phyloP scores from a whole-genome alignment of 1,140 invertebrate genomes.

The Pentalonia nigronervosa region DNA sequence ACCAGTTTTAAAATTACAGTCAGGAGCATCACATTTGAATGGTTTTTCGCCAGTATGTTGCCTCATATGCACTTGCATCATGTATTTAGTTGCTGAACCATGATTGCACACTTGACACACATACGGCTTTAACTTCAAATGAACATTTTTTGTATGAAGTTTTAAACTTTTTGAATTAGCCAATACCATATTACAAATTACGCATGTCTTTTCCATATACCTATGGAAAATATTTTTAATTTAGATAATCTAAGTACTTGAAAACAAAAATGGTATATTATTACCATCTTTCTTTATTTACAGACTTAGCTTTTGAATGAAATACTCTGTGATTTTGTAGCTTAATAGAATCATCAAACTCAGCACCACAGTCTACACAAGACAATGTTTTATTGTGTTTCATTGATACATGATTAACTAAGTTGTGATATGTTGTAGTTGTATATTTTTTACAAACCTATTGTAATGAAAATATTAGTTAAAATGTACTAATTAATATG shows the following conservation, averaged over 20 bases:
- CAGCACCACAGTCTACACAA: conserved; percentile 48
- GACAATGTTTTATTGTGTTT: conserved; percentile 47
- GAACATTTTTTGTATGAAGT: conserved; percentile 72
- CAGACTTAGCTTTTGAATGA: conserved; percentile 46
- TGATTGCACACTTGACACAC: conserved; percentile 79
- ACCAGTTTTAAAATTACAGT: conserved; percentile 61
- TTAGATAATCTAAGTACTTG: not conserved
- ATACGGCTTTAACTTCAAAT: conserved; percentile 75
- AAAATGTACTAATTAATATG: too few species aligned
- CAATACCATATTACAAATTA: conserved; percentile 71
- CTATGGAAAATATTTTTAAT: conserved; percentile 58
- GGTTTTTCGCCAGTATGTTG: conserved; percentile 73
- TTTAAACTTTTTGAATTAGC: conserved; percentile 70
- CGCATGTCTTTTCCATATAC: conserved; percentile 63
- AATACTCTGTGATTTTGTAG: conserved; percentile 54
- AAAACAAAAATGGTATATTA: not conserved
- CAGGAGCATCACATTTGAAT: conserved; percentile 59
- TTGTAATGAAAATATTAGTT: not conserved
- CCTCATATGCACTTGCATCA: conserved; percentile 76
- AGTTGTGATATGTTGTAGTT: conserved; percentile 47
- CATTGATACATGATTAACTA: conserved; percentile 47
- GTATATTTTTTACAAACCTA: conserved; percentile 54
- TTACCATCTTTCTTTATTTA: conserved; percentile 48
- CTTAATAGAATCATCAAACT: conserved; percentile 29
- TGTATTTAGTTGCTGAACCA: conserved; percentile 70